Evolutionary conservation across 2,113 vertebrate genomes (phyloP).

Genomic region (Apodemus speciosus): DNA sequence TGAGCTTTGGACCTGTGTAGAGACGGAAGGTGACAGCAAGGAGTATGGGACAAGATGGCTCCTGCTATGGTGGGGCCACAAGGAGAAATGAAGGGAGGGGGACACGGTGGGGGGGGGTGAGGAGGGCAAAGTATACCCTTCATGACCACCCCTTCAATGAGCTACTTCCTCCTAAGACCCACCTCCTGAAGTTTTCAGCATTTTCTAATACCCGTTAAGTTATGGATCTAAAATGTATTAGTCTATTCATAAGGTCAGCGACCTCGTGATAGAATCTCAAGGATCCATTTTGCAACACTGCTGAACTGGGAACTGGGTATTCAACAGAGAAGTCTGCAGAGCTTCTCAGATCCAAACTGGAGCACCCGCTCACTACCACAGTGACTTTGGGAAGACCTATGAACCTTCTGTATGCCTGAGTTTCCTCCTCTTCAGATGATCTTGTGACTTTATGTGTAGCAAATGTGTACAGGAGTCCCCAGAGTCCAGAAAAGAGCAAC

Average conservation of each 20-base stretch:
- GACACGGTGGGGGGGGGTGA: neutral
- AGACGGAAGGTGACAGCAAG: neutral
- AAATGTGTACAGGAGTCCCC: neutral
- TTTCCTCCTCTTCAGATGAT: slow-evolving; percentile 30
- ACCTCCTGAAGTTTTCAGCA: neutral
- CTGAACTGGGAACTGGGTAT: neutral
- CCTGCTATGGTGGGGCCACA: no score
- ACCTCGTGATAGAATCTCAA: neutral
- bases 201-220: neutral
- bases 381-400: neutral
- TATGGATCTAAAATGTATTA: neutral
- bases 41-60: no score
- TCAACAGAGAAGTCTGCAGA: neutral
- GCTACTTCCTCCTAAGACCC: neutral
- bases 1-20: neutral
- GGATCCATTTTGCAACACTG: neutral
- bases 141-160: neutral
- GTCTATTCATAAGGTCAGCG: neutral
- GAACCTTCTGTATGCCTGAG: neutral
- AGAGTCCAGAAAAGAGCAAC: neutral
- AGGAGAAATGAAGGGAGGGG: no score
- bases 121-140: neutral
- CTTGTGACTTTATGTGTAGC: neutral
- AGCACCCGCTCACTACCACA: neutral
- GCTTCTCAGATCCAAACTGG: neutral